Conservation (phyloP, 1,140 invertebrate genomes). For the Cryptotermes secundus region DNA sequence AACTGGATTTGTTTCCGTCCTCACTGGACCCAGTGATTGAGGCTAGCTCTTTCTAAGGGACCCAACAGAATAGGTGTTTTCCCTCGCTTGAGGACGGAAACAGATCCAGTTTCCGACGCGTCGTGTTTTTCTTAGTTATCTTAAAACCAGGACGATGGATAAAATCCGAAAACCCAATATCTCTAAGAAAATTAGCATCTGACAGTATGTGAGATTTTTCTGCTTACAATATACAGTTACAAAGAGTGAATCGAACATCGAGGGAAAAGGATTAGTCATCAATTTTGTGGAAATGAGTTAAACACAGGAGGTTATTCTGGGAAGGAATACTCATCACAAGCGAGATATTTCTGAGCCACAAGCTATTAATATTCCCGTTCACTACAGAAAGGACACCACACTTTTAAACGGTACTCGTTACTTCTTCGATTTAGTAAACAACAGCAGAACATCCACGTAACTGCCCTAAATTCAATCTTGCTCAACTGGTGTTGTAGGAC, state of each 20-base stretch:
- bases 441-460: background rate
- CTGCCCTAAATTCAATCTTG: background rate
- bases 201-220: too few species aligned
- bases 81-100: too few species aligned
- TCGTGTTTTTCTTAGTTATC: too few species aligned
- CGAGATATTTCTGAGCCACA: background rate
- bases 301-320: background rate
- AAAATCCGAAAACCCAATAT: too few species aligned
- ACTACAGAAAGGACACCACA: background rate
- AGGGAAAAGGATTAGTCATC: background rate
- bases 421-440: background rate
- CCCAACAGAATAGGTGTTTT: too few species aligned
- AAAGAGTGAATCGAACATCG: background rate
- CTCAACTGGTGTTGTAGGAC: too few species aligned
- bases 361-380: background rate
- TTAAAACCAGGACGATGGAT: too few species aligned
- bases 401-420: background rate
- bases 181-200: too few species aligned
- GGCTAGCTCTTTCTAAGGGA: too few species aligned
- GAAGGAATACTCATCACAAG: background rate
- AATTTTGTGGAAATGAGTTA: slow-evolving; percentile 4
- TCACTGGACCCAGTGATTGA: too few species aligned
- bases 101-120: too few species aligned
- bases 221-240: background rate
- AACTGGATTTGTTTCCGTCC: too few species aligned